Conservation (phyloP, 2,888 invertebrate species). For the Syrista parreyssii region DNA sequence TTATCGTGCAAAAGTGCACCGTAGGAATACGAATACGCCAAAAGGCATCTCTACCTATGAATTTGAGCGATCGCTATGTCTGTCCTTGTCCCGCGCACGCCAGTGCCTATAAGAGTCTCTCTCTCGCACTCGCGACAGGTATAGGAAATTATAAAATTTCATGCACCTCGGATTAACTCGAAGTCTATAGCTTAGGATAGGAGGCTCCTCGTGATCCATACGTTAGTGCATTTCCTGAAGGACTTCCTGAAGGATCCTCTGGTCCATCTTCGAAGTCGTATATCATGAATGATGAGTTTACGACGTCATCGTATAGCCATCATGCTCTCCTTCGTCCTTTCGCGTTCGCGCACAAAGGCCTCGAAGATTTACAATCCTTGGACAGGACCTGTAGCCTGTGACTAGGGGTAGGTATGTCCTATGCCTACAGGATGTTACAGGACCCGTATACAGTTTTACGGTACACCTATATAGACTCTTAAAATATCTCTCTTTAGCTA, state of each 20-base stretch:
- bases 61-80: too few species aligned
- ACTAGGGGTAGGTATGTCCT: neutral
- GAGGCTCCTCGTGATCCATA: neutral
- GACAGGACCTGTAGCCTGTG: neutral
- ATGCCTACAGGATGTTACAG: neutral
- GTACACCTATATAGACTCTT: neutral
- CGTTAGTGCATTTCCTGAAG: neutral
- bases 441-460: neutral
- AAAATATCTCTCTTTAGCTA: neutral
- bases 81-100: neutral
- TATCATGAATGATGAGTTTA: constrained; percentile 56
- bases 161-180: neutral
- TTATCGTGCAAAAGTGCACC: too few species aligned
- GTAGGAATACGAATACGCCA: neutral
- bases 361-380: constrained; percentile 44
- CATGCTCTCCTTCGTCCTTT: constrained; percentile 50
- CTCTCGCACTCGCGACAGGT: too few species aligned
- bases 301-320: constrained; percentile 48
- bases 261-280: constrained; percentile 26
- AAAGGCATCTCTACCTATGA: too few species aligned
- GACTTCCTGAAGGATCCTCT: neutral
- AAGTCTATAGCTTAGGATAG: neutral
- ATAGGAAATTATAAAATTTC: too few species aligned
- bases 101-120: neutral
- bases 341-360: constrained; percentile 28